phyloP scores from a whole-genome alignment of 2,888 invertebrate species.

The Lithophane leautieri region DNA sequence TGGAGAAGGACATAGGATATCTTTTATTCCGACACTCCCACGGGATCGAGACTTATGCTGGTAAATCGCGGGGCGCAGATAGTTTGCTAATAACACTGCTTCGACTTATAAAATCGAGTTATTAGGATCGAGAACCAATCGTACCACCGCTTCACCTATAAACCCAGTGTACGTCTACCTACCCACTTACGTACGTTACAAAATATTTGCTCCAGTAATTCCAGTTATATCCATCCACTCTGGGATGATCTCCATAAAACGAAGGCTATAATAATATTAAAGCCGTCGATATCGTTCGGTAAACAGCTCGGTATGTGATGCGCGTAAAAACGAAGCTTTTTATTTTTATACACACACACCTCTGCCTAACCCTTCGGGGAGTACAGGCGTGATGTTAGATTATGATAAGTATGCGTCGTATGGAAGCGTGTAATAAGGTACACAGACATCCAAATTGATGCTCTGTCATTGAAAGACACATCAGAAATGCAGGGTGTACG shows the following conservation, averaged over 20 bases:
- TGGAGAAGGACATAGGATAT: too few relatives aligned
- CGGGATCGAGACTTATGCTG: too few relatives aligned
- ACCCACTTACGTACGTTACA: neutral
- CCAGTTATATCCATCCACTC: conserved; percentile 21
- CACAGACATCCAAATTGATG: neutral
- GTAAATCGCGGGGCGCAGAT: too few relatives aligned
- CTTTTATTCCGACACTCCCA: too few relatives aligned
- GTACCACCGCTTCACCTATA: neutral
- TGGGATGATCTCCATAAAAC: conserved; percentile 15
- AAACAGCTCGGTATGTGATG: conserved; percentile 17
- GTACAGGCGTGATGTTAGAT: too few relatives aligned
- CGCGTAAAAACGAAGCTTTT: conserved; percentile 20
- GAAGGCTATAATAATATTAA: neutral
- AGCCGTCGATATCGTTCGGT: conserved; percentile 3
- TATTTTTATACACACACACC: conserved; percentile 23
- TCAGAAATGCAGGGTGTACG: neutral
- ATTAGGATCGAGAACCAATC: neutral
- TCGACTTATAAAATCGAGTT: neutral
- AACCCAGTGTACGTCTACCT: neutral
- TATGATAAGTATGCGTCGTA: neutral
- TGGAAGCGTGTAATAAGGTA: too few relatives aligned
- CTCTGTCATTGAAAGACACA: neutral
- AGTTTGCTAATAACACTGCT: neutral
- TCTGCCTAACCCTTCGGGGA: neutral
- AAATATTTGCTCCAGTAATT: conserved; percentile 24